phyloP scores from a whole-genome alignment of 2,888 invertebrate genomes.

The Lypha dubia region DNA sequence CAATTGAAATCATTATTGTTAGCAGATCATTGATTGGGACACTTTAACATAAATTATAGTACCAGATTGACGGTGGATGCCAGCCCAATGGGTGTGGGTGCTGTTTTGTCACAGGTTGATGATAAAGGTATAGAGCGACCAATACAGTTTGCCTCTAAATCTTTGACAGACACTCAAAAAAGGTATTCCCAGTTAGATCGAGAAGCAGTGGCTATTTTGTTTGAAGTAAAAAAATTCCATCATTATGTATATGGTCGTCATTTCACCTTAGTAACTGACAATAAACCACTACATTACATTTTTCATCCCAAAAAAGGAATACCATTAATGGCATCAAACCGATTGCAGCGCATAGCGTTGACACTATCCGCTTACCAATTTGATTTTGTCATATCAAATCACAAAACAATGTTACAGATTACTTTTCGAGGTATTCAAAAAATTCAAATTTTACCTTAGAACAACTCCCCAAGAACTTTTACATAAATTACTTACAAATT shows the following conservation, averaged over 20 bases:
- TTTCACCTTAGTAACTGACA: no score
- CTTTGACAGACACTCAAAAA: not conserved
- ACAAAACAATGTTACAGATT: not conserved
- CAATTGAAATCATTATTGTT: not conserved
- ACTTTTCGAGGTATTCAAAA: constrained; percentile 17
- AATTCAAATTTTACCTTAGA: not conserved
- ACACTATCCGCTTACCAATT: no score
- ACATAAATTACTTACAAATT: not conserved
- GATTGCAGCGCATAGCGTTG: not conserved
- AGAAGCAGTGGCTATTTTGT: not conserved
- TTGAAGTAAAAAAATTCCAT: not conserved
- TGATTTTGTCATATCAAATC: no score
- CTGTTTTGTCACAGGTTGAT: no score
- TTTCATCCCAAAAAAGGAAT: not conserved
- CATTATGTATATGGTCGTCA: constrained; percentile 1
- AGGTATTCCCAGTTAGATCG: not conserved
- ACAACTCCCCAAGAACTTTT: not conserved
- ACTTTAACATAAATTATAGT: not conserved
- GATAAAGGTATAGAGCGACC: not conserved
- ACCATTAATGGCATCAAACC: not conserved
- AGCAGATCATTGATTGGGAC: not conserved
- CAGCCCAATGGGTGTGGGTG: no score
- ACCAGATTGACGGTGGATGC: no score
- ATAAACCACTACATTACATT: no score
- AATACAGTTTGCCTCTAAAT: not conserved